Percentiles rank a stretch among this genome's conserved stretches.
phyloP scores from a whole-genome alignment of 2,888 invertebrate species.

The Globia sparganii region DNA sequence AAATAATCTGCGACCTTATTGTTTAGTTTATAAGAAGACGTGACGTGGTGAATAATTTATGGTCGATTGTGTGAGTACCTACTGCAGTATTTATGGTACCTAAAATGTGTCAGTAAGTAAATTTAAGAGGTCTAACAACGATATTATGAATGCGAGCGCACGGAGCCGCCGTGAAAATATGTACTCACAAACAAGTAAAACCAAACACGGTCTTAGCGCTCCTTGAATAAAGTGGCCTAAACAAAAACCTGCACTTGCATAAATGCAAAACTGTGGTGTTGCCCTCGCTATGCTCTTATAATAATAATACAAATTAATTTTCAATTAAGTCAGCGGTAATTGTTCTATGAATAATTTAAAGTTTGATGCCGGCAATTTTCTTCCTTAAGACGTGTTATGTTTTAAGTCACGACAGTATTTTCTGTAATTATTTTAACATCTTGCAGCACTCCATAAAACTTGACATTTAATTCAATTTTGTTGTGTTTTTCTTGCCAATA shows the following conservation, averaged over 20 bases:
- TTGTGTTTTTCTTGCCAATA: slow-evolving; percentile 40
- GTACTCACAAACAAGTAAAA: slow-evolving; percentile 83
- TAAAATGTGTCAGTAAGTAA: slow-evolving; percentile 81
- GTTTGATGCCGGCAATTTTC: slow-evolving; percentile 60
- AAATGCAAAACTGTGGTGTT: slow-evolving; percentile 71
- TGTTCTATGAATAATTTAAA: slow-evolving; percentile 75
- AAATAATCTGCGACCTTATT: slow-evolving; percentile 73
- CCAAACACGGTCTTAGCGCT: slow-evolving; percentile 81
- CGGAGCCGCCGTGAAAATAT: slow-evolving; percentile 86
- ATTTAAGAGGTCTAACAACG: slow-evolving; percentile 85
- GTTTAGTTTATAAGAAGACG: slow-evolving; percentile 60
- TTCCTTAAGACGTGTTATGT: slow-evolving; percentile 57
- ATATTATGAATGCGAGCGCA: slow-evolving; percentile 88
- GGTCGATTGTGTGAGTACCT: slow-evolving; percentile 57
- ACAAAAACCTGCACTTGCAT: slow-evolving; percentile 81
- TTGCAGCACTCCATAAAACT: slow-evolving; percentile 48
- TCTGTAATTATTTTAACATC: slow-evolving; percentile 39
- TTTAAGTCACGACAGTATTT: slow-evolving; percentile 44
- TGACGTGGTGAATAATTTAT: slow-evolving; percentile 56
- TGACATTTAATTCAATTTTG: slow-evolving; percentile 46
- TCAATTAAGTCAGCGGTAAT: slow-evolving; percentile 74
- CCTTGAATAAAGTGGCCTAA: slow-evolving; percentile 78
- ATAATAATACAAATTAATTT: slow-evolving; percentile 72
- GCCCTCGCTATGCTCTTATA: slow-evolving; percentile 61
- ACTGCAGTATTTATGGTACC: slow-evolving; percentile 59